phyloP scores from a whole-genome alignment of 2,113 vertebrate genomes.

The Anarrhichthys ocellatus region DNA sequence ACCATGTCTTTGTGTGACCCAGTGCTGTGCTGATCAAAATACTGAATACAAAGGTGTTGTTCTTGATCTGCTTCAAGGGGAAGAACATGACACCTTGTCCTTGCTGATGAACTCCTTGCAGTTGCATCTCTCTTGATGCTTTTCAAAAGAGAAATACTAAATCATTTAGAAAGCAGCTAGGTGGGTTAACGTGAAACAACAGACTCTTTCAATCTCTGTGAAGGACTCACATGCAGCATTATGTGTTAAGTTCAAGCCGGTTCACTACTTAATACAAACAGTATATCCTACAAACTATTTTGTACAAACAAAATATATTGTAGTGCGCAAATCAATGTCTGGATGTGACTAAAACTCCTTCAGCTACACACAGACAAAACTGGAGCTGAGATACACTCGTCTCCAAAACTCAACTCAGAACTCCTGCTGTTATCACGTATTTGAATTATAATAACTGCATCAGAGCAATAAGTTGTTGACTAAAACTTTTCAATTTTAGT shows the following conservation, averaged over 20 bases:
- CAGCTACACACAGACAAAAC: background rate
- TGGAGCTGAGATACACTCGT: background rate
- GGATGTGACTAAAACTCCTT: background rate
- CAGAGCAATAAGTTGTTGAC: slow-evolving; percentile 11
- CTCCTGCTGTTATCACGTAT: background rate
- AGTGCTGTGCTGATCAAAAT: background rate
- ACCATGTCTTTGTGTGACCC: too few relatives aligned
- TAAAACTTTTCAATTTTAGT: slow-evolving; percentile 33
- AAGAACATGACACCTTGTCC: background rate
- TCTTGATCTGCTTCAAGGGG: background rate
- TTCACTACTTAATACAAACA: background rate
- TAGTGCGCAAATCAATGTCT: background rate
- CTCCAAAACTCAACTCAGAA: background rate
- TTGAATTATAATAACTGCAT: slow-evolving; percentile 6
- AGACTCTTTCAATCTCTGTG: background rate
- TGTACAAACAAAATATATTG: background rate
- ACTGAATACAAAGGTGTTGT: background rate
- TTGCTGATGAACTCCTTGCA: background rate
- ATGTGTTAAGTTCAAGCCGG: background rate
- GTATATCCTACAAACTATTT: background rate
- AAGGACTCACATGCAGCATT: background rate
- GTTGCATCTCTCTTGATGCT: background rate
- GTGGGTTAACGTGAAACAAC: background rate
- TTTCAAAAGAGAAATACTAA: background rate
- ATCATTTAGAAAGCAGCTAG: background rate